Percentiles rank a stretch among this genome's conserved stretches.
Evolutionary conservation across 2,113 vertebrate species (phyloP).

Genomic region (Phyllostomus discolor): DNA sequence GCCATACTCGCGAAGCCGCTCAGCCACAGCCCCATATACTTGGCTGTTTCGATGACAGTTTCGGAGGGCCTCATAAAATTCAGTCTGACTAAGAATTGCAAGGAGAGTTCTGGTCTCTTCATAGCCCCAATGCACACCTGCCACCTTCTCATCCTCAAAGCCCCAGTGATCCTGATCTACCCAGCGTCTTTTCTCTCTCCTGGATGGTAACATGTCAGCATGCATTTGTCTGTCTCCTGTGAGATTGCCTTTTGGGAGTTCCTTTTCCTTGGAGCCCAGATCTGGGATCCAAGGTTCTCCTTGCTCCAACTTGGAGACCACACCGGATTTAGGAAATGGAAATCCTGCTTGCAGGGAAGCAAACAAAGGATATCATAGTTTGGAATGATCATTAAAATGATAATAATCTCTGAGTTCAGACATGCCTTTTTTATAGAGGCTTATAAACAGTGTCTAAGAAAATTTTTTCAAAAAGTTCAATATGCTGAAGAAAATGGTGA

Average conservation of each 20-base stretch:
- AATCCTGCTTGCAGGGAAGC: constrained; percentile 67
- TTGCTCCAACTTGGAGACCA: constrained; percentile 53
- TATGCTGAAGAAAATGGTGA: neutral
- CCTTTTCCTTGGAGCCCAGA: constrained; percentile 59
- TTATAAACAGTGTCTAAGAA: constrained; percentile 26
- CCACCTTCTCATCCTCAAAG: constrained; percentile 69
- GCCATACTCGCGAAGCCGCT: constrained; percentile 59
- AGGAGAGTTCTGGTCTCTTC: constrained; percentile 71
- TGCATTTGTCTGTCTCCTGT: constrained; percentile 24
- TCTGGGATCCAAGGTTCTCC: constrained; percentile 47
- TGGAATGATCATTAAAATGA: constrained; percentile 17
- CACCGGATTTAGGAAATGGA: constrained; percentile 56
- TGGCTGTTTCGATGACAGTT: constrained; percentile 73
- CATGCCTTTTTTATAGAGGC: constrained; percentile 18
- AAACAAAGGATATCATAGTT: constrained; percentile 61
- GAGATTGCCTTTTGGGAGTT: constrained; percentile 43
- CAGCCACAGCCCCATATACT: constrained; percentile 68
- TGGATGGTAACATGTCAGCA: constrained; percentile 43
- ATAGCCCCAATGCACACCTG: constrained; percentile 68
- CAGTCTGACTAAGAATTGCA: constrained; percentile 70
- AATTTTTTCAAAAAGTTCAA: constrained; percentile 23
- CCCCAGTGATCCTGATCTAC: constrained; percentile 58
- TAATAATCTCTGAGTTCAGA: constrained; percentile 45
- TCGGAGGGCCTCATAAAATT: constrained; percentile 67
- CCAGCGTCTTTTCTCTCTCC: constrained; percentile 55